Percentiles rank a stretch among this genome's conserved stretches.
Conservation (phyloP, 2,888 invertebrate species). For the Cantharis rufa region DNA sequence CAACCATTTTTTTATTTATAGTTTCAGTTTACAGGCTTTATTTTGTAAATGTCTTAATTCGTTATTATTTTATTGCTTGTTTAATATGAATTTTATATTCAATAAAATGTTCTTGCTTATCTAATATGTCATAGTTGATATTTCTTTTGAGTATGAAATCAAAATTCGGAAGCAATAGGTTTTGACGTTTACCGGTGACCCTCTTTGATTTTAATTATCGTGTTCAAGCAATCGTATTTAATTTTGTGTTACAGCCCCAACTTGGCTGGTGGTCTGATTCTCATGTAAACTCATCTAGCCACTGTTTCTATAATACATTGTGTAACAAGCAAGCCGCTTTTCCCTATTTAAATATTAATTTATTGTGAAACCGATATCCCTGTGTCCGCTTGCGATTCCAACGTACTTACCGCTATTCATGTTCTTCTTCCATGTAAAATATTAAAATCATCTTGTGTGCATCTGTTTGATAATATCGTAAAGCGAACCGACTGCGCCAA, state of each 20-base stretch:
- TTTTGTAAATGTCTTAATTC: neutral
- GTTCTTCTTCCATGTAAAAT: neutral
- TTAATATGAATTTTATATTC: slow-evolving; percentile 10
- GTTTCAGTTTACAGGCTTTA: too few species aligned
- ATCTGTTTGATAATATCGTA: neutral
- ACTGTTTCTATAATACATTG: slow-evolving; percentile 23
- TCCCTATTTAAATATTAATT: slow-evolving; percentile 33
- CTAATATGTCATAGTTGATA: slow-evolving; percentile 11
- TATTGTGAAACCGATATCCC: slow-evolving; percentile 30
- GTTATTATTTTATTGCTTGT: slow-evolving; percentile 3
- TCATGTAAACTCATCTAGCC: slow-evolving; percentile 29
- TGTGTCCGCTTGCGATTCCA: slow-evolving; percentile 11
- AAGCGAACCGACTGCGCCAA: neutral
- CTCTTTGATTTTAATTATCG: slow-evolving; percentile 35
- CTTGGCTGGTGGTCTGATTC: slow-evolving; percentile 35
- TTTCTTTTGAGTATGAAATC: slow-evolving; percentile 6
- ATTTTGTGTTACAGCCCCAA: slow-evolving; percentile 29
- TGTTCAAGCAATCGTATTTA: slow-evolving; percentile 36
- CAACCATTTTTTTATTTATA: too few species aligned
- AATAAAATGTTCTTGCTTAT: slow-evolving; percentile 5
- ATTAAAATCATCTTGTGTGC: neutral
- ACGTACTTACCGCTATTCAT: neutral
- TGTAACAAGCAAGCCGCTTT: slow-evolving; percentile 19
- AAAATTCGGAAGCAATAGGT: slow-evolving; percentile 26
- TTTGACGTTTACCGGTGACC: slow-evolving; percentile 29